phyloP scores from a whole-genome alignment of 2,113 vertebrate genomes.

The Nasalis larvatus region DNA sequence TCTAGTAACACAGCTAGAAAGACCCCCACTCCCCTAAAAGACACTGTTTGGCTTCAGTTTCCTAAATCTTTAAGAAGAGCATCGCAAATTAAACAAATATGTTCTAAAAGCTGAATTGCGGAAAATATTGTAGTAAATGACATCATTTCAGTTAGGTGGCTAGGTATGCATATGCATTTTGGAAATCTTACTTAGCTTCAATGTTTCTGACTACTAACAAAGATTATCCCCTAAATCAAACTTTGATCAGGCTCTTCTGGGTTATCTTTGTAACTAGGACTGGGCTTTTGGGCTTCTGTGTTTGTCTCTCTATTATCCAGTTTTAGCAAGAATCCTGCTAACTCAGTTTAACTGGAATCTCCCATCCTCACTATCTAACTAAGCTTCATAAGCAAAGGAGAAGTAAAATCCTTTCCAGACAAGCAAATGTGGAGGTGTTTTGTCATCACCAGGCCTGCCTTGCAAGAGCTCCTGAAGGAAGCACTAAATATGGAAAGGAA shows the following conservation, averaged over 20 bases:
- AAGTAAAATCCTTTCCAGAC: too few relatives aligned
- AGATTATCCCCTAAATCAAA: neutral
- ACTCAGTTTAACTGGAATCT: neutral
- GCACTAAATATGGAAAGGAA: too few relatives aligned
- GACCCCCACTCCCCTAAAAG: rapidly evolving
- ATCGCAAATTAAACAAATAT: neutral
- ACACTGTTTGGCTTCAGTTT: neutral
- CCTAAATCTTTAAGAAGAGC: neutral
- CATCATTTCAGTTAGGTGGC: neutral
- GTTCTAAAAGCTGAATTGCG: neutral
- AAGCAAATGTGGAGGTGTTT: too few relatives aligned
- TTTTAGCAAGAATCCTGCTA: neutral
- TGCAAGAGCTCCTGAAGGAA: too few relatives aligned
- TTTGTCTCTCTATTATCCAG: neutral
- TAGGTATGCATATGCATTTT: neutral
- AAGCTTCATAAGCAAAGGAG: too few relatives aligned
- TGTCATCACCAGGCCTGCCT: too few relatives aligned
- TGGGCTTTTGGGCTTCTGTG: neutral
- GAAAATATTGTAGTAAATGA: neutral
- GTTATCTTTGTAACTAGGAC: neutral
- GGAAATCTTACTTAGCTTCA: neutral
- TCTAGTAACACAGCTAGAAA: neutral
- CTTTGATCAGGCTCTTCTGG: neutral
- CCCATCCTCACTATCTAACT: neutral
- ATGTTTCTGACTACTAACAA: neutral